phyloP scores from a whole-genome alignment of 2,113 vertebrate genomes.

The Chamaea fasciata region DNA sequence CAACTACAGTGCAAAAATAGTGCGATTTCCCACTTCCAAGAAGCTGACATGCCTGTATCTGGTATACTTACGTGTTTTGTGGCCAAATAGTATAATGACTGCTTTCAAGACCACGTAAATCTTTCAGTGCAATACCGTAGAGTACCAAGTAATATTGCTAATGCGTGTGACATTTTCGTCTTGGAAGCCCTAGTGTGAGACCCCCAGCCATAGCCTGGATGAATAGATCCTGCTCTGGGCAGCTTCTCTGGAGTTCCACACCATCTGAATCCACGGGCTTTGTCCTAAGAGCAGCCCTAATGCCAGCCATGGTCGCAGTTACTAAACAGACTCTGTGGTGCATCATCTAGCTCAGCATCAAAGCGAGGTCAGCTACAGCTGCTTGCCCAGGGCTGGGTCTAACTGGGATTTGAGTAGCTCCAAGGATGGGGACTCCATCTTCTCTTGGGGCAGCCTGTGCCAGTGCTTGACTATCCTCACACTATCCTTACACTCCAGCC shows the following conservation, averaged over 20 bases:
- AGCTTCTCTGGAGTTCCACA: background rate
- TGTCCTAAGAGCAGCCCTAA: background rate
- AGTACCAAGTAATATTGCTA: background rate
- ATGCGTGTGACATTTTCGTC: background rate
- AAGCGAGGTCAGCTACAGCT: background rate
- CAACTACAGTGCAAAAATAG: background rate
- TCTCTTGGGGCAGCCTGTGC: background rate
- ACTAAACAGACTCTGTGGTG: fast-evolving
- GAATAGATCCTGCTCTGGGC: background rate
- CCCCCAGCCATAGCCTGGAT: background rate
- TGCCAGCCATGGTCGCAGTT: fast-evolving
- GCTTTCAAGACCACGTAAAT: background rate
- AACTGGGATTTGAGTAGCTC: background rate
- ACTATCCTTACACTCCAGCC: too few relatives aligned
- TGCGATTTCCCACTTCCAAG: background rate
- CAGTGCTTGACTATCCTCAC: background rate
- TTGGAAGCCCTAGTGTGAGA: background rate
- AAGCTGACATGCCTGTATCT: background rate
- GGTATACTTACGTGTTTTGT: background rate
- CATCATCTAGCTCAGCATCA: background rate
- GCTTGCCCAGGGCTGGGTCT: background rate
- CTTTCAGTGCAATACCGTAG: background rate
- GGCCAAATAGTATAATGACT: background rate
- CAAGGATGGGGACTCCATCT: background rate
- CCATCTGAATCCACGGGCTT: background rate